Conservation (phyloP, 2,888 invertebrate species). For the Drosophila stalkeri region DNA sequence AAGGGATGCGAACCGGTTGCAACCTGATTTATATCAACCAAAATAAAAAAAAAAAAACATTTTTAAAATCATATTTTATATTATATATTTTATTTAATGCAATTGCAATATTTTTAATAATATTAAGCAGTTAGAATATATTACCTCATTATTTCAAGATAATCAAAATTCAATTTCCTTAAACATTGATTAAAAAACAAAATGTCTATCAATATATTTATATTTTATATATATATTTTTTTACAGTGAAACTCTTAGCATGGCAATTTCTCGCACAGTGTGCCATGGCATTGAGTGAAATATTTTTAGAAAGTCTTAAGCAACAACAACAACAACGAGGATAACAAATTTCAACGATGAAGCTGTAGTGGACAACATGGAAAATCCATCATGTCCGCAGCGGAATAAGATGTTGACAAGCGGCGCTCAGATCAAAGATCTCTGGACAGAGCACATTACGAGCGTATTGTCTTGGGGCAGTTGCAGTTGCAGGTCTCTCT, state of each 20-base stretch:
- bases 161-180: no score
- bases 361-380: conserved; percentile 64
- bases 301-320: conserved; percentile 81
- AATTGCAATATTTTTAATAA: no score
- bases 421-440: conserved; percentile 68
- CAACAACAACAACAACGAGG: conserved; percentile 15
- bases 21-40: no score
- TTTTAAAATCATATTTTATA: no score
- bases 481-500: conserved; percentile 7
- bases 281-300: conserved; percentile 59
- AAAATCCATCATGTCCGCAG: conserved; percentile 83
- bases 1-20: no score
- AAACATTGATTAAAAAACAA: neutral
- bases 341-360: conserved; percentile 46
- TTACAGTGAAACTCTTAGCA: conserved; percentile 10
- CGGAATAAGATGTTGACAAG: conserved; percentile 83
- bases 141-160: no score
- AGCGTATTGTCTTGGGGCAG: conserved; percentile 55
- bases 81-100: no score
- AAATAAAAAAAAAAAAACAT: no score
- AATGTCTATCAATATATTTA: neutral
- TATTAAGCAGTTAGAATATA: no score
- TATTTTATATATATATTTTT: neutral
- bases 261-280: conserved; percentile 15
- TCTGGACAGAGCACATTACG: conserved; percentile 53